Evolutionary conservation across 2,888 invertebrate genomes (phyloP), one percentile per base, ranked within the genome.

Genomic region (Drosophila fungiperda): DNA sequence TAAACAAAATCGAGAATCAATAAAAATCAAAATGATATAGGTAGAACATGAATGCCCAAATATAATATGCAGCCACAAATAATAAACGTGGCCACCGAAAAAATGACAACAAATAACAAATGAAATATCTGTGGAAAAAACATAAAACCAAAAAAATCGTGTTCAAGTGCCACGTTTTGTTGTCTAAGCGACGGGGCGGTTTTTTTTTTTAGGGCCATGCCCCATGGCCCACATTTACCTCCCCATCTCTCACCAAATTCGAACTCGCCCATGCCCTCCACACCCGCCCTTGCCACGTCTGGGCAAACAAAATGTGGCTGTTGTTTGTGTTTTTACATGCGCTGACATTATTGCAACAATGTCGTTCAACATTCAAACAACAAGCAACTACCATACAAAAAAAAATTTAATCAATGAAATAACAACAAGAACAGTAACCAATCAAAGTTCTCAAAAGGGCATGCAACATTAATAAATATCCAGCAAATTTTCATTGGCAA

Each of bases 301-400:
- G 73, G 70, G 81, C 84, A 84, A 82, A 90, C 90, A 80, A 87
- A 80, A 78, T 83, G 89, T 40, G 71, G 48, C 67, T 69, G 80
- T 65, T 83, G 83, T 74, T 75, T 78, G 67, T 82, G 68, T 80
- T 76, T 81, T 73, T 72, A 78, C 91, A 87, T 87, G 78, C 76
- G 82, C 83, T 76, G 86, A 84, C 90, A 87, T 89, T 80, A 87
- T 89, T 90, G 86, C 90, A 88, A 76, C 76, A 83, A 84, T 86
- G 87, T 83, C 70, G 83, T 62, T 65, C 80, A 64, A 60, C 61
- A 58, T 71, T 58, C 61, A 52, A 74, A 73, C 73, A 74, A 79
- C 82, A 82, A 70, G 75, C 81, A 78, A 75, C 59, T 38, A 35
- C 53, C 61, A 69, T 68, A 72, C 64, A 55, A 65, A 17, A 33